Conservation (phyloP, 2,888 invertebrate species). For the Hyposoter dolosus region DNA sequence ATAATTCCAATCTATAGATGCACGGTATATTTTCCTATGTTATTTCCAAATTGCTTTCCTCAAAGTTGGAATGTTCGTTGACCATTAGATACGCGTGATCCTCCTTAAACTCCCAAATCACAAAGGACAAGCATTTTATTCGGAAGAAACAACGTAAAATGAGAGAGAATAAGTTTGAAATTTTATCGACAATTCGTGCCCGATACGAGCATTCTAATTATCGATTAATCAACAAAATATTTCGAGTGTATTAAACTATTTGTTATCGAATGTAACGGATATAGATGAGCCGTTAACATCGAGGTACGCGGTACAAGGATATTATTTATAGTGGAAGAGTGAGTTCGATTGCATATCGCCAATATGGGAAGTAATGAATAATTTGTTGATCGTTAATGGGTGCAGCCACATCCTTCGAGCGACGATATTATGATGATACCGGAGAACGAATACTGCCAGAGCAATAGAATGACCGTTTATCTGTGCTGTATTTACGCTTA, state of each 20-base stretch:
- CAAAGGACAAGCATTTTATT: no score
- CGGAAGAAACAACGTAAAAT: neutral
- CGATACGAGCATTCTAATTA: no score
- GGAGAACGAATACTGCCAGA: slow-evolving; percentile 98
- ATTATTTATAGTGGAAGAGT: neutral
- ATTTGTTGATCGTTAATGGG: slow-evolving; percentile 75
- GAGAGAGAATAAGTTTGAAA: no score
- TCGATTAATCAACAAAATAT: neutral
- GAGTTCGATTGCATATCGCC: neutral
- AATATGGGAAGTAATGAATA: slow-evolving; percentile 4
- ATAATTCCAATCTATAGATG: no score
- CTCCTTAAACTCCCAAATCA: no score
- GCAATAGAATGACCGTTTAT: slow-evolving; percentile 97
- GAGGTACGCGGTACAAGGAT: neutral
- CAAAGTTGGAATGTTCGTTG: no score
- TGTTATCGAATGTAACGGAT: neutral
- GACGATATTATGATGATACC: slow-evolving; percentile 97
- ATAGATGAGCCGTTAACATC: neutral
- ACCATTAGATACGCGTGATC: no score
- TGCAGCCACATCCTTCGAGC: slow-evolving; percentile 94
- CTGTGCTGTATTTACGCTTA: slow-evolving; percentile 99
- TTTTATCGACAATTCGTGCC: no score
- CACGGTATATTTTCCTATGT: no score
- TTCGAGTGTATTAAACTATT: neutral
- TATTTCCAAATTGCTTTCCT: no score